Conservation (phyloP, 2,797 vertebrate species). For the Trematomus bernacchii region DNA sequence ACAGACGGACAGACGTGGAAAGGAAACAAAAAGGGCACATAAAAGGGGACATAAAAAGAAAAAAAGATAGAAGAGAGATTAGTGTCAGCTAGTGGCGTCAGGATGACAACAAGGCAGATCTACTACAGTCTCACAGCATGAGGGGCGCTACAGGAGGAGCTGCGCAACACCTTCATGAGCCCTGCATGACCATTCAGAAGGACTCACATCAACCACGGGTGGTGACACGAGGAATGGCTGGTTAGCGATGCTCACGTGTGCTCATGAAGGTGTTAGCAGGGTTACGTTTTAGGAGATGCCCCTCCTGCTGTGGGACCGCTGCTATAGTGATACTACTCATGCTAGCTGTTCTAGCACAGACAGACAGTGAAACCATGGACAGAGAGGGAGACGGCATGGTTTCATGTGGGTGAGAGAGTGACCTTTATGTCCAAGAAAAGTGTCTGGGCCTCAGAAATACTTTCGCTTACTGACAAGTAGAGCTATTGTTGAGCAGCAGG, state of each 20-base stretch:
- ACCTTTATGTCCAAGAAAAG: conserved; percentile 74
- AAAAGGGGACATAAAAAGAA: conserved; percentile 93
- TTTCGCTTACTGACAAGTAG: conserved; percentile 57
- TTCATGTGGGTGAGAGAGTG: conserved; percentile 77
- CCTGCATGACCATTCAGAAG: conserved; percentile 90
- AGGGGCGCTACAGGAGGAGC: conserved; percentile 64
- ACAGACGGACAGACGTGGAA: conserved; percentile 87
- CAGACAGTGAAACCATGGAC: conserved; percentile 81
- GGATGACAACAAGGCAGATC: conserved; percentile 99
- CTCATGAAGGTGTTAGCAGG: conserved; percentile 61
- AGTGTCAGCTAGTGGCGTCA: conserved; percentile 99
- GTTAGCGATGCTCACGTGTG: conserved; percentile 79
- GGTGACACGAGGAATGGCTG: conserved; percentile 71
- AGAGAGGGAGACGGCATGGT: conserved; percentile 78
- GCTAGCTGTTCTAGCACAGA: conserved; percentile 80
- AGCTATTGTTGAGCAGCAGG: conserved; percentile 96
- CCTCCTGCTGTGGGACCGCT: conserved; percentile 63
- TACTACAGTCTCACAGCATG: conserved; percentile 92
- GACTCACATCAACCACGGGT: conserved; percentile 82
- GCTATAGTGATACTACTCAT: conserved; percentile 81
- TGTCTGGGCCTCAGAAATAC: conserved; percentile 62
- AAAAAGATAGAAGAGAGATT: conserved; percentile 99
- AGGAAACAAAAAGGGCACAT: conserved; percentile 84
- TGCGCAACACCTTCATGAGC: conserved; percentile 74
- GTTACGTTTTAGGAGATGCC: conserved; percentile 41